These are phyloP conservation scores for Pseudomugil tenellus DNA, from an alignment of 2,797 vertebrate species.

Conservation along the genomic window DNA sequence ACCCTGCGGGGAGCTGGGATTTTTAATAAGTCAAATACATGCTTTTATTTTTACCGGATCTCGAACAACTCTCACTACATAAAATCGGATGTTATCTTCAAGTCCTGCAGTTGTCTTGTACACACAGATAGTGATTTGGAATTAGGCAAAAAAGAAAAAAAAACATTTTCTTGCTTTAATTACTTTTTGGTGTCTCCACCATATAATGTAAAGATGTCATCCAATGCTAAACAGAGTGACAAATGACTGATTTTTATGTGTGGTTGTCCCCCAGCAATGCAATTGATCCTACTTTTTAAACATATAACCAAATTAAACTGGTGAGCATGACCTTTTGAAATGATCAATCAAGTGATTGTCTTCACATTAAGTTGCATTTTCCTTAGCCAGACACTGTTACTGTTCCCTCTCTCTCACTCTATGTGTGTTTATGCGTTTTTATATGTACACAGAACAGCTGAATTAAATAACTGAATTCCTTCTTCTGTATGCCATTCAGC, in stretches of 20 bases:
- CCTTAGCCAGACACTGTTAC: constrained; percentile 28
- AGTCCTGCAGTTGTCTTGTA: constrained; percentile 51
- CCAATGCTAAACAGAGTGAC: constrained; percentile 2
- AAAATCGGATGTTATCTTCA: constrained; percentile 77
- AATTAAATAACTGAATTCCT: no score
- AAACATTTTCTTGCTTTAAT: constrained; percentile 14
- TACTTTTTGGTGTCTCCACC: constrained; percentile 23
- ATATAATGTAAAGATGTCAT: constrained; percentile 33
- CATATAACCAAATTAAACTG: constrained; percentile 19
- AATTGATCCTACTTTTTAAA: constrained; percentile 27
- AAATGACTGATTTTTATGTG: constrained; percentile 7
- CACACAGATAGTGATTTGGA: constrained; percentile 27
- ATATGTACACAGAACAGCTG: no score
- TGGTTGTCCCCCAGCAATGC: constrained; percentile 8
- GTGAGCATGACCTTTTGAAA: constrained; percentile 9
- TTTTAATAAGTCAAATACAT: constrained; percentile 78
- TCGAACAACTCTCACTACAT: constrained; percentile 38
- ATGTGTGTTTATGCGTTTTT: no score
- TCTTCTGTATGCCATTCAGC: no score
- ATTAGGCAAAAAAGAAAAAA: constrained; percentile 20
- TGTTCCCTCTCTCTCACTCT: no score
- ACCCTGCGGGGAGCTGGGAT: constrained; percentile 53
- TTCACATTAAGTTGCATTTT: constrained; percentile 32
- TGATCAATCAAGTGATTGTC: constrained; percentile 1
- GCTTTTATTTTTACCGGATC: constrained; percentile 65